phyloP scores from a whole-genome alignment of 2,113 vertebrate genomes.

The Indicator maculatus region DNA sequence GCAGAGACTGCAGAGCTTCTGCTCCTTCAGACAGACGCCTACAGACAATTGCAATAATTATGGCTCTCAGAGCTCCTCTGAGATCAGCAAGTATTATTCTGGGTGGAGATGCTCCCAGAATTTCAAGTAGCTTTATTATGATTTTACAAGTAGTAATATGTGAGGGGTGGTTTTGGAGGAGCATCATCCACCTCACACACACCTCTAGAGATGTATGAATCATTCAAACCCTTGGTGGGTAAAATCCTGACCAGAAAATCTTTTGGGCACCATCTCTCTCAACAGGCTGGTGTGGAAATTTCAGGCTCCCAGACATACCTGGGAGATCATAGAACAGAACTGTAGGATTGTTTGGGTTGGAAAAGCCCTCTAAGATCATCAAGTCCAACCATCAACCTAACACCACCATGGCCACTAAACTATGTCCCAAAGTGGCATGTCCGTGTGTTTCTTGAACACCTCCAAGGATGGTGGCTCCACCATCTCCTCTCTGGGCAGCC shows the following conservation, averaged over 20 bases:
- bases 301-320: neutral
- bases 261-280: neutral
- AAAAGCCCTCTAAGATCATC: too few species aligned
- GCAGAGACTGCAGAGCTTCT: neutral
- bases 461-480: too few species aligned
- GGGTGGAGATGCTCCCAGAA: neutral
- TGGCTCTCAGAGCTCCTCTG: conserved; percentile 20
- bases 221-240: neutral
- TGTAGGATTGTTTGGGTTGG: too few species aligned
- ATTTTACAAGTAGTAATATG: neutral
- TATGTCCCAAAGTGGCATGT: too few species aligned
- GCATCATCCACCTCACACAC: accelerated
- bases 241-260: neutral
- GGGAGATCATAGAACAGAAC: neutral
- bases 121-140: neutral
- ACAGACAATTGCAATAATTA: conserved; percentile 29
- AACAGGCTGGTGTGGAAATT: neutral
- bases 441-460: too few species aligned
- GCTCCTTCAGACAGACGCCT: conserved; percentile 16
- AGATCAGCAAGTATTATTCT: conserved; percentile 7
- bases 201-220: neutral
- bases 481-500: too few species aligned
- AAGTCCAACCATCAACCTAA: too few species aligned
- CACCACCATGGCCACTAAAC: too few species aligned
- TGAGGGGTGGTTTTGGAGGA: neutral